Evolutionary conservation across 2,113 vertebrate species (phyloP), one percentile per base, ranked within the genome.

Genomic region (Cricetomys ansorgei): DNA sequence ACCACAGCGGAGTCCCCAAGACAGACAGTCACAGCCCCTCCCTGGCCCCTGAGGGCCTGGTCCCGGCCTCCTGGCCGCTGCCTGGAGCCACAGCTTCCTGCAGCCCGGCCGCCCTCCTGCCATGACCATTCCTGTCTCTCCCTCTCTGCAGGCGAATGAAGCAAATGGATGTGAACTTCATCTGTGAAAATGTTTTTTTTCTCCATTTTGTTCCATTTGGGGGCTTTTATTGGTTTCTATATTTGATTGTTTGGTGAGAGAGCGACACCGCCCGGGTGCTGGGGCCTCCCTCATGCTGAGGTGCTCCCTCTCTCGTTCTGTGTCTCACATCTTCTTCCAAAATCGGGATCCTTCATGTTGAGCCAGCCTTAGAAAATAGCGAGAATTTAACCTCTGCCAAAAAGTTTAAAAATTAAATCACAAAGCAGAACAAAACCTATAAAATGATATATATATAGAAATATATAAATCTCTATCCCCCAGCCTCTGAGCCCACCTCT

Each of bases 91-190:
- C 57, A 64, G 81, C 81, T 40, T 84, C 81, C 19, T 62, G n/a
- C 87, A 59, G 25, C 62, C 16, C 1, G 1, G 85, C 88, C 62
- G 72, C 96, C 90, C 23, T 53, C 96, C 92, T 4, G 40, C 64
- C 93, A 96, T 98, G 97, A 98, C 97, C 16, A 95, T 96, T 96
- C 95, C 96, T 98, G 76, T 97, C 97, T 98, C 97, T 98, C 97
- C 97, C 98, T 98, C 97, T 98, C 98, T 70, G 95, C 98, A 98
- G 98, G 98, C 98, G 97, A 98, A 95, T 98, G 98, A 98, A 98
- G 97, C 98, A 97, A 98, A 98, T 98, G 98, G 98, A 98, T 98
- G 98, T 98, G 98, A 98, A 98, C 98, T 95, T 97, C 98, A 98
- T 98, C 98, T 97, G 98, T 98, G 98, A 98, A 98, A 98, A 98